Conservation (phyloP, 1,140 invertebrate genomes). For the Lysiphlebus fabarum region DNA sequence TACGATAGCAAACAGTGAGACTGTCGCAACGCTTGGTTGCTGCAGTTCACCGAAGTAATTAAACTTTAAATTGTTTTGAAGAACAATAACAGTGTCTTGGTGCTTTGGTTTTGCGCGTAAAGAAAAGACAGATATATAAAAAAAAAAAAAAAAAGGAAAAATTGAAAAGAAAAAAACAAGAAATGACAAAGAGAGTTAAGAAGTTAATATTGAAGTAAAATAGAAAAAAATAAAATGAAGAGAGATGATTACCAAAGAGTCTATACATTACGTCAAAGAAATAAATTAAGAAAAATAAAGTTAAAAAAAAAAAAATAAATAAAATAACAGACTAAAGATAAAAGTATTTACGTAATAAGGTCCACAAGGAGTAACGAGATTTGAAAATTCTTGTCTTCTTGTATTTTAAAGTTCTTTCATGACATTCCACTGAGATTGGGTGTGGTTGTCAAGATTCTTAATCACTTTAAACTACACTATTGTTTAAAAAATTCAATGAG, state of each 20-base stretch:
- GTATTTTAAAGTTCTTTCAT: neutral
- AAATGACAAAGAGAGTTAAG: neutral
- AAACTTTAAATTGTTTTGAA: slow-evolving; percentile 47
- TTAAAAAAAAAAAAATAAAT: no score
- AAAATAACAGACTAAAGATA: no score
- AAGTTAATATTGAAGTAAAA: neutral
- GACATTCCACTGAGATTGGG: slow-evolving; percentile 9
- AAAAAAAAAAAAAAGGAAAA: no score
- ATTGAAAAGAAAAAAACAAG: no score
- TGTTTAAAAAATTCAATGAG: no score
- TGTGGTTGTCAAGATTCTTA: neutral
- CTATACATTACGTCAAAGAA: no score
- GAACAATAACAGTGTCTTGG: slow-evolving; percentile 37
- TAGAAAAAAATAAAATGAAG: neutral
- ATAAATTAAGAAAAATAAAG: no score
- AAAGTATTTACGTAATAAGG: slow-evolving; percentile 7
- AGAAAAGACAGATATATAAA: neutral
- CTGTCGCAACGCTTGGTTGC: slow-evolving; percentile 42
- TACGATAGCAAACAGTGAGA: slow-evolving; percentile 45
- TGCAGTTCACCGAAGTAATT: slow-evolving; percentile 45
- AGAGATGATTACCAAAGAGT: neutral
- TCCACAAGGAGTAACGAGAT: neutral
- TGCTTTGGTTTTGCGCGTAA: slow-evolving; percentile 8
- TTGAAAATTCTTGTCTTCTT: slow-evolving; percentile 4
- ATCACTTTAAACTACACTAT: no score